These are phyloP conservation scores for Drosophila tsacasi DNA, from an alignment of 1,140 invertebrate species.

Conservation along the genomic window DNA sequence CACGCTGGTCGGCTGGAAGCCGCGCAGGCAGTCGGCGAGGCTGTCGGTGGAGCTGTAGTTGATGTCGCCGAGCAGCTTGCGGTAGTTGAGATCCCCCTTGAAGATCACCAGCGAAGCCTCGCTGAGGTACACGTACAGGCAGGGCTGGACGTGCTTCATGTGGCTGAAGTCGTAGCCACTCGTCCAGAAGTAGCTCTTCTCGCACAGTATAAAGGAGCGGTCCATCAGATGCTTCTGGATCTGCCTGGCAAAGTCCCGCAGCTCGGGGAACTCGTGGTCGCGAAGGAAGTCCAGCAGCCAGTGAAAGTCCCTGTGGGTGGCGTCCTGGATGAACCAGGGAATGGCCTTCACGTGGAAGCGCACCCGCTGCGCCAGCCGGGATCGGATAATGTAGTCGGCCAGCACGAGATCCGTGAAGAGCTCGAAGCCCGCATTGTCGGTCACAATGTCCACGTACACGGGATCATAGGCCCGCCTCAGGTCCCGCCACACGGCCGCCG, in stretches of 20 bases:
- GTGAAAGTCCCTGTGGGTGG: constrained; percentile 90
- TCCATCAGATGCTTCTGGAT: constrained; percentile 87
- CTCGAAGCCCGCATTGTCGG: constrained; percentile 98
- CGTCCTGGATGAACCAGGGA: constrained; percentile 98
- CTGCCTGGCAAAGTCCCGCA: constrained; percentile 85
- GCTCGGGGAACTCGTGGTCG: constrained; percentile 69
- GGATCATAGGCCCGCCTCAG: constrained; percentile 32
- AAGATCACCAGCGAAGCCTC: constrained; percentile 92
- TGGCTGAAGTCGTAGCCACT: constrained; percentile 90
- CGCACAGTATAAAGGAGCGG: constrained; percentile 84
- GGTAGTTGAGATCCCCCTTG: constrained; percentile 98
- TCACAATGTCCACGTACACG: constrained; percentile 90
- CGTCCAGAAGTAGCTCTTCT: constrained; percentile 93
- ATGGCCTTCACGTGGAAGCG: constrained; percentile 95
- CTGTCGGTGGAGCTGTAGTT: constrained; percentile 91
- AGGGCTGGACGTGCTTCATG: constrained; percentile 90
- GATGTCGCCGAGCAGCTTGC: constrained; percentile 96
- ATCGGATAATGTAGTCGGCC: constrained; percentile 90
- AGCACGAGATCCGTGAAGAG: constrained; percentile 95
- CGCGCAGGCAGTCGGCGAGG: constrained; percentile 90
- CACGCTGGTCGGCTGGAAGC: constrained; percentile 93
- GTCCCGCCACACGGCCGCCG: constrained; percentile 39
- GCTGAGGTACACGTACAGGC: constrained; percentile 91
- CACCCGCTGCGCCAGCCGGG: constrained; percentile 89
- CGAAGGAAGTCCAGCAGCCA: constrained; percentile 87